Base-by-base conservation (phyloP, 2,888 invertebrate genomes). In the Lomographa bimaculata region DNA sequence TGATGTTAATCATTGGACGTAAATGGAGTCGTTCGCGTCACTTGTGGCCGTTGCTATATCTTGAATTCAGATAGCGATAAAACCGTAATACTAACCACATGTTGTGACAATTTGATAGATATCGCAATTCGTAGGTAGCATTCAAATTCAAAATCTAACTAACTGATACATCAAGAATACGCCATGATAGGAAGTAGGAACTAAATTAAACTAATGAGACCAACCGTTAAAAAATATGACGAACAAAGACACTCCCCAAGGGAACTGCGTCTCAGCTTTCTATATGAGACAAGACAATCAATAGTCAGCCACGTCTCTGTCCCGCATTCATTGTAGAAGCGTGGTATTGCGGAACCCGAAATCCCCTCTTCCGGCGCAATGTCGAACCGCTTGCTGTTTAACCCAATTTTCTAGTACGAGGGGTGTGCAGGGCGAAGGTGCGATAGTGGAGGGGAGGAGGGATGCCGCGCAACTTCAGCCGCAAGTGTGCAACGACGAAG, bases 391-490 rank as follows among this genome's bases (percentile, higher is more conserved):
- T 79, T 83, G 77, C 80, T 86, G 76, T 86, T 84, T 86, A 85
- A 87, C 87, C 87, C 84, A 86, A 85, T 86, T 86, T 85, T 82
- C 83, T 82, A 79, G 83, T 74, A 65, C 71, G 72, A 77, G 80
- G 80, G 83, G 80, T 36, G 42, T 32, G 56, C 63, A 74, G 76
- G 77, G 76, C 57, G 66, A 73, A 67, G 73, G 74, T 69, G 71
- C 55, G 68, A 64, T 65, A 64, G 63, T 61, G 57, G 51, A 60
- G 43, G 28, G 28, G 26, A 34, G 37, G 34, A 40, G 48, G 50
- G 57, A 57, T 57, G 57, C 71, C 71, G 71, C 77, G 75, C 75
- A 80, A 79, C 75, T 79, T 75, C 63, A 73, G 73, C 21, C 36
- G 32, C 79, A 82, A 81, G 75, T 81, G 71, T 84, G 84, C 84